A percentile compares a stretch with the other conserved stretches of the same genome.
Conservation (phyloP, 1,140 invertebrate species). For the Phymorhynchus buccinoides region DNA sequence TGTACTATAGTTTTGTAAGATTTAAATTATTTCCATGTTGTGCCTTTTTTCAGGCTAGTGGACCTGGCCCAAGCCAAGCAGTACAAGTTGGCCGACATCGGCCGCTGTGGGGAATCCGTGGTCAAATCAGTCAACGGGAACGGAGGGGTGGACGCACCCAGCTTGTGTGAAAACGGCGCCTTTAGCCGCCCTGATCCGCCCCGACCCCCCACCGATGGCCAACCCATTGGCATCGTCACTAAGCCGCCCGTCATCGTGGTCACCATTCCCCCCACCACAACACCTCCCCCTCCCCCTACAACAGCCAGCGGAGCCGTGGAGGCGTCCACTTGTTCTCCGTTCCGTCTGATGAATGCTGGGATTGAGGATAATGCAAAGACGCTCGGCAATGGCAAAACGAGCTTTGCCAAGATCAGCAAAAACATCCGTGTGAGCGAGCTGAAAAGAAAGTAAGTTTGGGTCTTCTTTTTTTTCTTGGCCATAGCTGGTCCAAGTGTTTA, state of each 20-base stretch:
- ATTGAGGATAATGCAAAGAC: constrained; percentile 86
- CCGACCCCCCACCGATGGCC: constrained; percentile 12
- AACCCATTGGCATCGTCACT: not conserved
- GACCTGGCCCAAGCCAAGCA: constrained; percentile 79
- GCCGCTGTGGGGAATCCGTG: constrained; percentile 75
- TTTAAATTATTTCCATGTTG: too few relatives aligned
- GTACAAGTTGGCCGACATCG: constrained; percentile 83
- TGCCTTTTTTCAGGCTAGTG: constrained; percentile 78
- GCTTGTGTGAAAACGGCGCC: not conserved
- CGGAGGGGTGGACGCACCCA: not conserved
- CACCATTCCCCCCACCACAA: not conserved
- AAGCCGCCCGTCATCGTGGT: not conserved
- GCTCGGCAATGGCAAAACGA: constrained; percentile 86
- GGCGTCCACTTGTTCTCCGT: constrained; percentile 50
- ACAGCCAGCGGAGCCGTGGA: not conserved
- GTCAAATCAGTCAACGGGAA: constrained; percentile 29
- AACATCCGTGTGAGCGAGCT: constrained; percentile 43
- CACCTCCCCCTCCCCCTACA: not conserved
- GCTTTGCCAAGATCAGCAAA: constrained; percentile 78
- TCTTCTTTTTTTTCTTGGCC: too few relatives aligned
- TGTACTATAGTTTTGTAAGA: too few relatives aligned
- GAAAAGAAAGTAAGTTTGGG: constrained; percentile 46
- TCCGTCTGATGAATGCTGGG: constrained; percentile 81
- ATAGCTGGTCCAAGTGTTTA: too few relatives aligned
- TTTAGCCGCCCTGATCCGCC: constrained; percentile 22